Base-by-base conservation (phyloP, 53 echinoderm and acorn worm genomes). In the Echinarachnius parma region DNA sequence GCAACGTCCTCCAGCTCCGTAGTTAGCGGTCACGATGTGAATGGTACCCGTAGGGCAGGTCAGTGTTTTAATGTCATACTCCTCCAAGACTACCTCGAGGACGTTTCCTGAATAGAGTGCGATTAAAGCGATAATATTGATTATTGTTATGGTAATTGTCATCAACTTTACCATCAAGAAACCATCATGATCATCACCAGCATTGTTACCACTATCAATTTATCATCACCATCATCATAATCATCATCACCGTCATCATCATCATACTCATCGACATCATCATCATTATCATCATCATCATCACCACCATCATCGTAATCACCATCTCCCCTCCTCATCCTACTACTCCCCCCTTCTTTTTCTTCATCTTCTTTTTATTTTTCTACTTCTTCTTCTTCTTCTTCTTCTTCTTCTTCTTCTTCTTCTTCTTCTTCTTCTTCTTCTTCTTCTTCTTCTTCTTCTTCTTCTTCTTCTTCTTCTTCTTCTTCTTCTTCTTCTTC, bases 381-480 rank as follows among this genome's bases (percentile, higher is more conserved):
- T n/a, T 50, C 52, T n/a, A 4, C 52, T n/a, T 50, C 52, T n/a
- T 50, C 52, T n/a, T 50, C 52, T n/a, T 50, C 52, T n/a, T 50
- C 52, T n/a, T n/a, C 52, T n/a, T 50, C 52, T 8, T 50, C 52
- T n/a, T 50, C 52, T n/a, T 50, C 52, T 8, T 50, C 52, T n/a
- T 50, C 52, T n/a, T 50, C 52, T n/a, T 50, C 52, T n/a, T 50
- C 52, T n/a, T 50, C 52, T n/a, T 50, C 52, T 8, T 50, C 52
- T n/a, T 50, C 14, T n/a, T 50, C 52, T n/a, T 50, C 52, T n/a
- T 50, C 52, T n/a, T 50, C 52, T n/a, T 19, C 52, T n/a, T 50
- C 52, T n/a, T 50, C 52, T n/a, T 50, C 52, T n/a, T 50, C 52
- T n/a, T 50, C 52, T n/a, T 50, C 52, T n/a, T 50, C 52, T n/a